Base-by-base conservation (phyloP, 2,888 invertebrate genomes). In the Pristionchus japonicus region DNA sequence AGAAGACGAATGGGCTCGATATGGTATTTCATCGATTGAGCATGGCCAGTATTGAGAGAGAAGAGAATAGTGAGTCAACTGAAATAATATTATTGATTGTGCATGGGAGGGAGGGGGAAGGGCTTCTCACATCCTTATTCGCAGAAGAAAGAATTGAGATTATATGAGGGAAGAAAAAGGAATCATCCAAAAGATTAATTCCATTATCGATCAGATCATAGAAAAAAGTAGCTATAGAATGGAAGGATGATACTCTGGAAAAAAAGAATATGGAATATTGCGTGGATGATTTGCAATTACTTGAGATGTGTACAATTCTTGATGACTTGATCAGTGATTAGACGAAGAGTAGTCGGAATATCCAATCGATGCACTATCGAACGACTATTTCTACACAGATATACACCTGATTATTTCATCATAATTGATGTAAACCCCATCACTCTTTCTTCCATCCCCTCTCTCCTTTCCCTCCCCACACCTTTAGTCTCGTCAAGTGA, bases 171-270 rank as follows among this genome's bases (percentile, higher is more conserved):
- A 82, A 52, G 82, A 82, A 82, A 15, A 23, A 49, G 1, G 43
- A 15, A 15, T 82, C 49, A 0, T 82, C 74, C 3, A 74, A 23
- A 1, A 74, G 40, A 40, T 40, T 27, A 15, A 82, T 49, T 52
- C 82, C 82, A 82, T 82, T n/a, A 11, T 82, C 82, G 15, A 82
- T 27, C 27, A 82, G 31, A 49, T 47, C 47, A 13, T 49, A 82
- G 31, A 82, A 49, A 1, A 82, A 27, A 17, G 82, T 82, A 0
- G 82, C 47, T 15, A 82, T 82, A 1, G 82, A 82, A 49, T 49
- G 82, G 82, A 82, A 82, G 27, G 52, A 82, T 49, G 82, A 82
- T 4, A 82, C 82, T 27, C 82, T 82, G 0, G 49, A 82, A 13
- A 20, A 40, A 6, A 40, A 31, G 27, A 64, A 3, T 23, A 64